These are phyloP conservation scores for Aegotheles bennettii DNA, from an alignment of 2,113 vertebrate species.

Conservation along the genomic window DNA sequence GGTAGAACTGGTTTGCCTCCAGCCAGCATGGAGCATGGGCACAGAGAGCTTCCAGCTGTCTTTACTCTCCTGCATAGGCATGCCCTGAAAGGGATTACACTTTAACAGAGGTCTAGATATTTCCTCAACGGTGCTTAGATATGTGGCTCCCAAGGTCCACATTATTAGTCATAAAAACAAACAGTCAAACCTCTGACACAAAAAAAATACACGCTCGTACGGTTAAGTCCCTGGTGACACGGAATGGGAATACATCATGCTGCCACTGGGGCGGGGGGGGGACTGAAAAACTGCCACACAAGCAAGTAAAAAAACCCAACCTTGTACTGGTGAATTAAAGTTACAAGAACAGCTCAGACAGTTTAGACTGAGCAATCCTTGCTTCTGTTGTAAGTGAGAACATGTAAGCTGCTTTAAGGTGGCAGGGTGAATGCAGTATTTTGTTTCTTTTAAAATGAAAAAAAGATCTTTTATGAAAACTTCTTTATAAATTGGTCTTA, in stretches of 20 bases:
- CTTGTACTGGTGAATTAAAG: not conserved
- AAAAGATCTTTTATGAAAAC: not conserved
- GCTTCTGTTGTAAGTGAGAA: not conserved
- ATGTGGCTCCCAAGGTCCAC: constrained; percentile 49
- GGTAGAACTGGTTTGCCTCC: not conserved
- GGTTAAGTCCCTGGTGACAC: not conserved
- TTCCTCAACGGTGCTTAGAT: constrained; percentile 14
- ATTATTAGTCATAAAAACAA: constrained; percentile 48
- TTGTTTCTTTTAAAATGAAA: not conserved
- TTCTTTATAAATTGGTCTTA: not conserved
- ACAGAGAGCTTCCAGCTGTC: not conserved
- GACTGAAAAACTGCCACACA: not conserved
- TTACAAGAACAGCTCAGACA: not conserved
- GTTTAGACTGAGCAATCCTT: not conserved
- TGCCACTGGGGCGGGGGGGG: not conserved
- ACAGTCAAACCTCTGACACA: constrained; percentile 31
- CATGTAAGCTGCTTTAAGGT: not conserved
- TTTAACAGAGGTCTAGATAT: constrained; percentile 58
- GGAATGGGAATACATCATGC: not conserved
- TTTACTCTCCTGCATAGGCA: not conserved
- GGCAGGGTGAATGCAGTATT: not conserved
- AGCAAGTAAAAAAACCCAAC: not conserved
- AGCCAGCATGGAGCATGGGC: not conserved
- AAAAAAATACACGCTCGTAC: not conserved
- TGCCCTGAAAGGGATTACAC: constrained; percentile 25